A percentile compares a stretch with the other conserved stretches of the same genome.
Conservation (phyloP, 2,888 invertebrate species). For the Schrankia costaestrigalis region DNA sequence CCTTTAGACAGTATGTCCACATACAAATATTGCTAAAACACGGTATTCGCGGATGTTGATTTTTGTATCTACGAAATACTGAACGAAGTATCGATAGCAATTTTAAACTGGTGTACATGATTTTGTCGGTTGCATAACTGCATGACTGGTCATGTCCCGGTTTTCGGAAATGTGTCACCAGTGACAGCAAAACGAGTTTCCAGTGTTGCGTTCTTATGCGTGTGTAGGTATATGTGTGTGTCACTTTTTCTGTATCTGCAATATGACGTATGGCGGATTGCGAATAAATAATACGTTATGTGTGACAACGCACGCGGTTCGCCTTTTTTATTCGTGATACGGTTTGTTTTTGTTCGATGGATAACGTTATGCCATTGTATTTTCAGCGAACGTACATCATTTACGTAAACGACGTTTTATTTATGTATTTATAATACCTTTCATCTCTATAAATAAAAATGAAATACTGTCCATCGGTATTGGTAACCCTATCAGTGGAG, state of each 20-base stretch:
- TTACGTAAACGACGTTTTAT: slow-evolving; percentile 49
- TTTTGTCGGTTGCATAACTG: slow-evolving; percentile 39
- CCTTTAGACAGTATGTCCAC: slow-evolving; percentile 24
- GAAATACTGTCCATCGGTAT: no score
- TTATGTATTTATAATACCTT: slow-evolving; percentile 36
- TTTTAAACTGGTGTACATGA: slow-evolving; percentile 34
- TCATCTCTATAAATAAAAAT: no score
- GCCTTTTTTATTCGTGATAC: slow-evolving; percentile 39
- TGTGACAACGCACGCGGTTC: slow-evolving; percentile 33
- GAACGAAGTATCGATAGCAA: slow-evolving; percentile 25
- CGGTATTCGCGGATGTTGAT: slow-evolving; percentile 15
- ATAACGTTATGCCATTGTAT: slow-evolving; percentile 42
- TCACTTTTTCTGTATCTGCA: slow-evolving; percentile 41
- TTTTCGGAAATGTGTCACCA: slow-evolving; percentile 39
- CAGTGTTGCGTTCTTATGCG: slow-evolving; percentile 34
- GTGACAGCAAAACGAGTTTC: slow-evolving; percentile 36
- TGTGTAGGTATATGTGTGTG: slow-evolving; percentile 36
- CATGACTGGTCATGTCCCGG: slow-evolving; percentile 37
- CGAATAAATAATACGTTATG: slow-evolving; percentile 54
- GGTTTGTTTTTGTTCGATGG: slow-evolving; percentile 41
- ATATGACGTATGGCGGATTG: slow-evolving; percentile 52
- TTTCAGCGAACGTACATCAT: slow-evolving; percentile 37
- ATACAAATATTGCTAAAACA: slow-evolving; percentile 28
- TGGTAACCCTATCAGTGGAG: no score
- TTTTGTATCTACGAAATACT: slow-evolving; percentile 18